A percentile compares a stretch with the other conserved stretches of the same genome.
Evolutionary conservation across 2,113 vertebrate species (phyloP).

Genomic region (Ciconia boyciana): DNA sequence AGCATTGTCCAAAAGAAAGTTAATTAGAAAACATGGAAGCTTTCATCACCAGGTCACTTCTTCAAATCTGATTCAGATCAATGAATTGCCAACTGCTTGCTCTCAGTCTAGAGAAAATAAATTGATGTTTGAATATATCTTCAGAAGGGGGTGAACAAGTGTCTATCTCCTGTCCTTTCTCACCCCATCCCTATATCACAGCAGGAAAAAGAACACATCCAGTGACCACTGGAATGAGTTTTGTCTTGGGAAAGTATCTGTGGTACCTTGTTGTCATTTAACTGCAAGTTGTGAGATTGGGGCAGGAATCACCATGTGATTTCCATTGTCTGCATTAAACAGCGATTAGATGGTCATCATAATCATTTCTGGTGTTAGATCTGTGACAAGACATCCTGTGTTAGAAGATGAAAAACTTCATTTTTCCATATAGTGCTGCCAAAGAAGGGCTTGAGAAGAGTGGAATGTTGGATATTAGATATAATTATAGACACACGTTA

Average conservation of each 20-base stretch:
- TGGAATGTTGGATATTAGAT: background rate
- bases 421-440: background rate
- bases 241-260: background rate
- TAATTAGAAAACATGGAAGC: background rate
- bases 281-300: background rate
- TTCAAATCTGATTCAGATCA: background rate
- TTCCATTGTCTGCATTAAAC: background rate
- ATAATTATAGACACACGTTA: background rate
- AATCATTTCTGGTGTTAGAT: background rate
- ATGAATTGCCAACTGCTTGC: background rate
- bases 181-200: background rate
- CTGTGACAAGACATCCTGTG: background rate
- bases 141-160: background rate
- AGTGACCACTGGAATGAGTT: background rate
- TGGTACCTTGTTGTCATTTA: background rate
- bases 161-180: background rate
- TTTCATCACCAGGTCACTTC: background rate
- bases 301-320: background rate
- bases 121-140: background rate
- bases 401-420: background rate
- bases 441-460: background rate
- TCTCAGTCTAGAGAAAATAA: background rate
- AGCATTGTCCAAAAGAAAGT: background rate
- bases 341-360: background rate
- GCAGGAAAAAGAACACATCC: background rate